A percentile compares a stretch with the other conserved stretches of the same genome.
phyloP scores from a whole-genome alignment of 2,113 vertebrate species.

The Catagonus wagneri region DNA sequence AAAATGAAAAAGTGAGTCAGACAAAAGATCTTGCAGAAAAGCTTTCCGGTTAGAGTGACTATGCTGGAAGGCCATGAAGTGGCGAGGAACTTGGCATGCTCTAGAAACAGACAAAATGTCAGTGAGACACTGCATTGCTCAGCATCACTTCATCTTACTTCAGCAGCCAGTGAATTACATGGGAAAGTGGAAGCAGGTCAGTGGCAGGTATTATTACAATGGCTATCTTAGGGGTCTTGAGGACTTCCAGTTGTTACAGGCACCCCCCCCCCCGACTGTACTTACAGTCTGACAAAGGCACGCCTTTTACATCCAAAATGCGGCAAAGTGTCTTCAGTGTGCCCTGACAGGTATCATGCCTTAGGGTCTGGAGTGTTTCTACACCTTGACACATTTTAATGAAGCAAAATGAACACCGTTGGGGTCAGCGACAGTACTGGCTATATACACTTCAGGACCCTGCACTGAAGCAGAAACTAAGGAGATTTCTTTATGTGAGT shows the following conservation, averaged over 20 bases:
- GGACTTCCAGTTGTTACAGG: background rate
- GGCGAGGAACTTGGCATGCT: background rate
- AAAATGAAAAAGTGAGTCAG: constrained; percentile 6
- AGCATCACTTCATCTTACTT: background rate
- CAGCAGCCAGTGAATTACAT: background rate
- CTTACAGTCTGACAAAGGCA: background rate
- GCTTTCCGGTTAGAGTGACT: background rate
- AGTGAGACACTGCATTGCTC: background rate
- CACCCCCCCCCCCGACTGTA: background rate
- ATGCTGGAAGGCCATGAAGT: background rate
- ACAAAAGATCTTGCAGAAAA: background rate
- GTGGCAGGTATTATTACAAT: background rate
- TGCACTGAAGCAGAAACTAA: background rate
- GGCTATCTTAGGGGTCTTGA: background rate
- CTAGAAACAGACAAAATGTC: background rate
- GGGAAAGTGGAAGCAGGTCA: background rate
- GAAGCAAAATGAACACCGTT: background rate
- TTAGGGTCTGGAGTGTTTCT: background rate
- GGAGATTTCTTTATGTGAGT: background rate
- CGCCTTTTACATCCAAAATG: background rate
- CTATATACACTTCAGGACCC: background rate
- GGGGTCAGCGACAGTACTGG: background rate
- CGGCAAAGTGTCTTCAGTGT: background rate
- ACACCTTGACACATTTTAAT: background rate
- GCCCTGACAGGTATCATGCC: background rate